Conservation (phyloP, 2,888 invertebrate species). For the Mimumesa dahlbomi region DNA sequence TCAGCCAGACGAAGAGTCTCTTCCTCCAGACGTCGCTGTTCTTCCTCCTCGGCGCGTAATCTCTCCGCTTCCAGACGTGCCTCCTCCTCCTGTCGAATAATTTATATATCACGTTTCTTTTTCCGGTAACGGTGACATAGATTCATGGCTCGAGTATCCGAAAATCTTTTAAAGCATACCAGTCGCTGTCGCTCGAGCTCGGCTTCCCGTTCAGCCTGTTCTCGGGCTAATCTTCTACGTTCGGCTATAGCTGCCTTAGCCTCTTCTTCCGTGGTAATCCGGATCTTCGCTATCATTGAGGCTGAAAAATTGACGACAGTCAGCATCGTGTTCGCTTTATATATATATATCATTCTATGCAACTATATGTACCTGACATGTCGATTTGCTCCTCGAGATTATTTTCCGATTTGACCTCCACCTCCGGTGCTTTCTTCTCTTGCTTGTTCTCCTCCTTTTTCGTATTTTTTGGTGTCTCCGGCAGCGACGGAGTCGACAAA, state of each 20-base stretch:
- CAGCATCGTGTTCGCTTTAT: neutral
- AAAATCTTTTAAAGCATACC: slow-evolving; percentile 70
- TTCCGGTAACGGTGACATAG: too few species aligned
- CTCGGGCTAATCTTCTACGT: slow-evolving; percentile 91
- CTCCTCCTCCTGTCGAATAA: slow-evolving; percentile 83
- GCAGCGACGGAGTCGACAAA: slow-evolving; percentile 41
- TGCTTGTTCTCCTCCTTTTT: slow-evolving; percentile 75
- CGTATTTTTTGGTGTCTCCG: slow-evolving; percentile 67
- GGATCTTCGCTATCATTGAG: slow-evolving; percentile 85
- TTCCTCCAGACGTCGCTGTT: slow-evolving; percentile 90
- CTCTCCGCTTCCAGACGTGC: slow-evolving; percentile 87
- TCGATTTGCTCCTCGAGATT: slow-evolving; percentile 82
- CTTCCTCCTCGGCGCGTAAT: slow-evolving; percentile 89
- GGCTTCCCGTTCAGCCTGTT: slow-evolving; percentile 95
- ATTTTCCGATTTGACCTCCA: slow-evolving; percentile 70
- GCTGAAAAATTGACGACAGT: slow-evolving; percentile 75
- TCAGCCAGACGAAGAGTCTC: slow-evolving; percentile 90
- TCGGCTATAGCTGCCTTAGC: slow-evolving; percentile 97
- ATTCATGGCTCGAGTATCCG: too few species aligned
- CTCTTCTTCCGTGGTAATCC: slow-evolving; percentile 94
- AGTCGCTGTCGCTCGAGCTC: slow-evolving; percentile 88
- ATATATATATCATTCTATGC: neutral
- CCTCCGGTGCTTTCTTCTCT: slow-evolving; percentile 70
- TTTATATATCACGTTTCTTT: neutral
- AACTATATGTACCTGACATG: slow-evolving; percentile 84